Evolutionary conservation across 30 jellyfish, hydroid and myxozoan genomes (phyloP).

Genomic region (Chrysaora quinquecirrha): DNA sequence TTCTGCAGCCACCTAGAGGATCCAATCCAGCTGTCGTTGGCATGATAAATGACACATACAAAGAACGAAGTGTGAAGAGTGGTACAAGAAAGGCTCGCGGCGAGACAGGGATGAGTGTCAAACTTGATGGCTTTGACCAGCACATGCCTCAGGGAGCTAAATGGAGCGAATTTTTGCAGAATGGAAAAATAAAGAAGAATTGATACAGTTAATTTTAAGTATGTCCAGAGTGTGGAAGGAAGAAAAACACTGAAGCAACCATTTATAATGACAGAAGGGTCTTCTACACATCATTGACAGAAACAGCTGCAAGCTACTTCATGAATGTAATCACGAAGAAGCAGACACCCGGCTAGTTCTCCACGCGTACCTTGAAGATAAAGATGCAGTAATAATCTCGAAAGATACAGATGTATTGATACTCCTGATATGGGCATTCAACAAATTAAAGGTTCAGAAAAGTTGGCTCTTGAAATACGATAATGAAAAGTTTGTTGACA

Average conservation of each 20-base stretch:
- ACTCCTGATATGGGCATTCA: constrained; percentile 33
- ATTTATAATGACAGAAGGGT: constrained; percentile 3
- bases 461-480: constrained; percentile 61
- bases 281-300: neutral
- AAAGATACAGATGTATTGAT: constrained; percentile 51
- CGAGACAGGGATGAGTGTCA: neutral
- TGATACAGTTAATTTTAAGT: constrained; percentile 11
- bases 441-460: neutral
- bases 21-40: neutral
- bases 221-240: constrained; percentile 32
- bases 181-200: constrained; percentile 18
- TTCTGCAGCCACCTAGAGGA: constrained; percentile 8
- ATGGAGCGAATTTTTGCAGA: constrained; percentile 47
- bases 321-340: constrained; percentile 34
- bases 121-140: constrained; percentile 29
- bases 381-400: constrained; percentile 36
- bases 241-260: neutral
- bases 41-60: constrained; percentile 28
- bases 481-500: constrained; percentile 46
- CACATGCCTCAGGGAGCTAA: constrained; percentile 44
- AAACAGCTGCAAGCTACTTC: neutral
- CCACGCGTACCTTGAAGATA: constrained; percentile 9
- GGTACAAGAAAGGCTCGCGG: constrained; percentile 32
- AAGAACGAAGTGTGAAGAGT: constrained; percentile 22
- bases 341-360: constrained; percentile 59